Conservation (phyloP, 1,140 invertebrate species). For the Eumaeus atala region DNA sequence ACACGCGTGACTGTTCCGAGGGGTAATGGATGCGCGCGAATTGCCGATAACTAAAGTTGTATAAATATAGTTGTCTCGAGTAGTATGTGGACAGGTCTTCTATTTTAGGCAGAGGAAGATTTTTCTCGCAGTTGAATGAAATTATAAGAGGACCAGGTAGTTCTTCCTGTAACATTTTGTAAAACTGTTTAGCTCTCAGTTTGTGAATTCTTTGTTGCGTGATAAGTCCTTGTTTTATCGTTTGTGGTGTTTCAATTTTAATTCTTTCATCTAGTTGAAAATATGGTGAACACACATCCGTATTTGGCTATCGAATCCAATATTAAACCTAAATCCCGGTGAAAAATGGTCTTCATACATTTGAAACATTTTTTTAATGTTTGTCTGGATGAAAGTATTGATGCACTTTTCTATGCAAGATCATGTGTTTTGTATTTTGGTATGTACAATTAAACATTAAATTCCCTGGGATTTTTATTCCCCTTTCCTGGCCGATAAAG, state of each 20-base stretch:
- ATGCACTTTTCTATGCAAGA: slow-evolving; percentile 8
- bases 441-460: too few species aligned
- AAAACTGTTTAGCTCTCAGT: slow-evolving; percentile 11
- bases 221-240: slow-evolving; percentile 9
- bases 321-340: slow-evolving; percentile 11
- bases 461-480: too few species aligned
- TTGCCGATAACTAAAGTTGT: slow-evolving; percentile 39
- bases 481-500: too few species aligned
- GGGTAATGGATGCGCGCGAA: slow-evolving; percentile 32
- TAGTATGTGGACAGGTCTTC: slow-evolving; percentile 8
- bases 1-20: slow-evolving; percentile 33
- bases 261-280: slow-evolving; percentile 5
- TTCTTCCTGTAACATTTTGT: slow-evolving; percentile 12
- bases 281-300: slow-evolving; percentile 12
- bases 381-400: slow-evolving; percentile 1
- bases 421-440: too few species aligned
- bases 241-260: slow-evolving; percentile 14
- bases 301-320: slow-evolving; percentile 11
- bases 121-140: slow-evolving; percentile 17
- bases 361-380: slow-evolving; percentile 4
- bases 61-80: slow-evolving; percentile 37
- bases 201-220: slow-evolving; percentile 13
- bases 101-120: slow-evolving; percentile 11
- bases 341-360: slow-evolving; percentile 5
- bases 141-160: slow-evolving; percentile 4